These are phyloP conservation scores for Marasmarcha lunaedactyla DNA, from an alignment of 2,888 invertebrate genomes.

Conservation along the genomic window DNA sequence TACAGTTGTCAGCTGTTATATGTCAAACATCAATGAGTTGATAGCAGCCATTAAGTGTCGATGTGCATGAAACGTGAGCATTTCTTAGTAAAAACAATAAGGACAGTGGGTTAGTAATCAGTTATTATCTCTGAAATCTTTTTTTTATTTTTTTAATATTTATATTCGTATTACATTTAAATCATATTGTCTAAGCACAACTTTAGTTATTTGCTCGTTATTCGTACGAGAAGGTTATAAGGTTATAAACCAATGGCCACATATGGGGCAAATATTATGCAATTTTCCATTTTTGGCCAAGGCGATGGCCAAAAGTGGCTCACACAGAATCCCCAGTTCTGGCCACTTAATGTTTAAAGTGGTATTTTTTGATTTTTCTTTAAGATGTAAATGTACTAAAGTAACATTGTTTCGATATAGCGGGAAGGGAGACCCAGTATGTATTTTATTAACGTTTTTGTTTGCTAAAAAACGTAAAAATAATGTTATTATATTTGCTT, in stretches of 20 bases:
- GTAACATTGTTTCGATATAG: background rate
- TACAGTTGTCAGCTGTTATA: conserved; percentile 3
- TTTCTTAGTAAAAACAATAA: conserved; percentile 3
- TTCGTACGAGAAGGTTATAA: conserved; percentile 4
- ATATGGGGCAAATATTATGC: conserved; percentile 4
- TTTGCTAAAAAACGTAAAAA: too few relatives aligned
- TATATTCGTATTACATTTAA: conserved; percentile 5
- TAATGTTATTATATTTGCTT: too few relatives aligned
- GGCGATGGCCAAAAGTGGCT: conserved; percentile 7
- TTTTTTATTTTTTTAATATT: conserved; percentile 6
- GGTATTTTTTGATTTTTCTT: too few relatives aligned
- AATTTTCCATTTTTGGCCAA: conserved; percentile 8
- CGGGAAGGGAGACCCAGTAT: too few relatives aligned
- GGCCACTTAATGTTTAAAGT: conserved; percentile 6
- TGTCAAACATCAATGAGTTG: conserved; percentile 2
- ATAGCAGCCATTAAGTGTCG: background rate
- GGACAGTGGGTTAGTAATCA: conserved; percentile 9
- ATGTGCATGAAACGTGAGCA: background rate
- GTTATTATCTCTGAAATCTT: conserved; percentile 4
- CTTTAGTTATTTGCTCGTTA: conserved; percentile 7
- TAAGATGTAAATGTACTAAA: background rate
- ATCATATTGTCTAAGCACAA: conserved; percentile 5
- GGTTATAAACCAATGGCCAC: conserved; percentile 7
- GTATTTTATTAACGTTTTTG: too few relatives aligned
- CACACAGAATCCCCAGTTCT: conserved; percentile 5